phyloP scores from a whole-genome alignment of 2,113 vertebrate genomes.

The Pachyramphus minor region DNA sequence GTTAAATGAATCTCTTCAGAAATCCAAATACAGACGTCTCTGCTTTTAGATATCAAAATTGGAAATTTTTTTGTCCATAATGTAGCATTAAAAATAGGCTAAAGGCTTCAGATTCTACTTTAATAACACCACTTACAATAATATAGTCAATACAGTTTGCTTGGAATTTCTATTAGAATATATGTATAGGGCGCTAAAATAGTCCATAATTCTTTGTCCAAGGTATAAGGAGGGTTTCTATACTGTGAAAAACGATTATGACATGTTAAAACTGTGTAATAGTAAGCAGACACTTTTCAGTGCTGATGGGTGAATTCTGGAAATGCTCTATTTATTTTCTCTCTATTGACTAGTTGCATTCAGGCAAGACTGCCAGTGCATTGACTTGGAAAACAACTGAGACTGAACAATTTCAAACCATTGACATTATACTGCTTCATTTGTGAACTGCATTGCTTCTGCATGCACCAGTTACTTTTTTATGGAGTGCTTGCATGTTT shows the following conservation, averaged over 20 bases:
- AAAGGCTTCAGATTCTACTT: not conserved
- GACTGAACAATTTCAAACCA: conserved; percentile 74
- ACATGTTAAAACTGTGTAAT: conserved; percentile 81
- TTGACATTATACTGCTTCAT: conserved; percentile 74
- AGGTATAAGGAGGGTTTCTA: conserved; percentile 62
- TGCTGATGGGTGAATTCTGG: conserved; percentile 75
- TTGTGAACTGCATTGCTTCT: conserved; percentile 62
- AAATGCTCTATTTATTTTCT: conserved; percentile 81
- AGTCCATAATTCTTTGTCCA: conserved; percentile 68
- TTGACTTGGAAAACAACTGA: conserved; percentile 80
- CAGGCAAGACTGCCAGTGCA: conserved; percentile 76
- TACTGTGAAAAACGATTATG: conserved; percentile 80
- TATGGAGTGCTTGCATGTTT: conserved; percentile 66
- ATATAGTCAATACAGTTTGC: conserved; percentile 44
- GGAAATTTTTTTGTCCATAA: not conserved
- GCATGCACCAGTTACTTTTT: conserved; percentile 72
- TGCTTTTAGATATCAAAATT: not conserved
- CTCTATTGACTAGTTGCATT: conserved; percentile 78
- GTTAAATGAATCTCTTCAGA: not conserved
- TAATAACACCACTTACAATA: not conserved
- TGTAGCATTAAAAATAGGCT: not conserved
- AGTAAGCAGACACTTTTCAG: conserved; percentile 75
- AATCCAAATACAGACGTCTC: not conserved
- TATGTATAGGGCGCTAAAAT: conserved; percentile 67
- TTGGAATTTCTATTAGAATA: conserved; percentile 63